Base-by-base conservation (phyloP, 2,888 invertebrate genomes). In the Metallyticus violacea region DNA sequence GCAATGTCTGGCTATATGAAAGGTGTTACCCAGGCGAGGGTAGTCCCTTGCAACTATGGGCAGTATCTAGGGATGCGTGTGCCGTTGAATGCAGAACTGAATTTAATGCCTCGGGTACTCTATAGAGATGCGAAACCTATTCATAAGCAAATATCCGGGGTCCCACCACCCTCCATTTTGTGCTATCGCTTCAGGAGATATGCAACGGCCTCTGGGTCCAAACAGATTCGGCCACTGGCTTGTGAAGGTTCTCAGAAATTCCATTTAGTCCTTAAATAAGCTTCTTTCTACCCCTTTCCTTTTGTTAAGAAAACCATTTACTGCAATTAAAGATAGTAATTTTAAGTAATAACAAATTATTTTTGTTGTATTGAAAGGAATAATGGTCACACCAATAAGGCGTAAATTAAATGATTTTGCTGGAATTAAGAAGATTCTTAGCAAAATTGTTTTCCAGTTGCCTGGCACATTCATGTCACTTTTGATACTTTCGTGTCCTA, bases 51-150 rank as follows among this genome's bases (percentile, higher is more conserved):
- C 78, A 2, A 81, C 81, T 81, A 81, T 81, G 26, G 26, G 62
- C 26, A 81, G 3, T 62, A n/a, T n/a, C n/a, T n/a, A 83, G 83
- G 77, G 83, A 77, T 83, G 83, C 77, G 40, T 82, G 82, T 30
- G 76, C 76, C 27, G 83, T 28, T 83, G 83, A 77, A 77, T 83
- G 83, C 83, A 83, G 83, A 28, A 83, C 83, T 83, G 29, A 83
- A 83, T 83, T 83, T 83, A 83, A 83, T 77, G 83, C 83, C 83
- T 83, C 28, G 83, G 15, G 29, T 77, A 77, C 77, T 25, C 83
- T 77, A 83, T 83, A 83, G 40, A 62, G 77, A 83, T 77, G 77
- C 25, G 76, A 77, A 29, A 28, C 4, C 83, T 28, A 83, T 83
- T 83, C 83, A 83, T 83, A 83, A 28, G 83, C 83, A 83, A 83